phyloP scores from a whole-genome alignment of 2,113 vertebrate species.

The Camelus dromedarius region DNA sequence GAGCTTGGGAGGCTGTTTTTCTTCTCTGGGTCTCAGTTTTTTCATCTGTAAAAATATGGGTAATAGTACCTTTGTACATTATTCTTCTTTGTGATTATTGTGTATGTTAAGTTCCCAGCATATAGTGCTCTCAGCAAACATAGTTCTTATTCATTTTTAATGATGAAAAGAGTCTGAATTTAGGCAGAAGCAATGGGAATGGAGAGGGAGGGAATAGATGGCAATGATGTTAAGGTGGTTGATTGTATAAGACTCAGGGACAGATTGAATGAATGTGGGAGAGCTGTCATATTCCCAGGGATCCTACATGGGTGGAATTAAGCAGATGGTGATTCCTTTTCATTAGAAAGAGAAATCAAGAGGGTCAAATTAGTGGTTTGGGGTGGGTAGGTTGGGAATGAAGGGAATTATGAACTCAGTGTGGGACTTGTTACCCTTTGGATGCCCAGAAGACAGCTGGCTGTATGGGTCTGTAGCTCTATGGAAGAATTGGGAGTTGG shows the following conservation, averaged over 20 bases:
- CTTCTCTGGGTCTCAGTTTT: not conserved
- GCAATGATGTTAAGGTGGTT: not conserved
- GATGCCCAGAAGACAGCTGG: not conserved
- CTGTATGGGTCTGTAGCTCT: not conserved
- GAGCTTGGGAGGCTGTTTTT: not conserved
- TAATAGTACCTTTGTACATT: not conserved
- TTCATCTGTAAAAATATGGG: slow-evolving; percentile 7
- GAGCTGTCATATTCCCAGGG: not conserved
- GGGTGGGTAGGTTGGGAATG: not conserved
- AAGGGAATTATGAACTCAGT: not conserved
- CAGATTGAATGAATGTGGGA: too few relatives aligned
- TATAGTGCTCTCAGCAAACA: not conserved
- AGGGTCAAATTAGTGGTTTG: not conserved
- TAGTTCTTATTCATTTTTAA: not conserved
- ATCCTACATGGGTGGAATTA: not conserved
- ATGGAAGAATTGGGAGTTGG: not conserved
- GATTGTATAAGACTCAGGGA: not conserved
- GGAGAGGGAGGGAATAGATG: not conserved
- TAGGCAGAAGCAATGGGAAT: not conserved
- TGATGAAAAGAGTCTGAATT: not conserved
- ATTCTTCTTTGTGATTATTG: not conserved
- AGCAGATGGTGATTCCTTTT: not conserved
- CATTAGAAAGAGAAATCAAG: not conserved
- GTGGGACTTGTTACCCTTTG: not conserved
- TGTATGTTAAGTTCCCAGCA: not conserved